Percentiles rank a stretch among this genome's conserved stretches.
Evolutionary conservation across 1,140 invertebrate genomes (phyloP).

Genomic region (Physella acuta): DNA sequence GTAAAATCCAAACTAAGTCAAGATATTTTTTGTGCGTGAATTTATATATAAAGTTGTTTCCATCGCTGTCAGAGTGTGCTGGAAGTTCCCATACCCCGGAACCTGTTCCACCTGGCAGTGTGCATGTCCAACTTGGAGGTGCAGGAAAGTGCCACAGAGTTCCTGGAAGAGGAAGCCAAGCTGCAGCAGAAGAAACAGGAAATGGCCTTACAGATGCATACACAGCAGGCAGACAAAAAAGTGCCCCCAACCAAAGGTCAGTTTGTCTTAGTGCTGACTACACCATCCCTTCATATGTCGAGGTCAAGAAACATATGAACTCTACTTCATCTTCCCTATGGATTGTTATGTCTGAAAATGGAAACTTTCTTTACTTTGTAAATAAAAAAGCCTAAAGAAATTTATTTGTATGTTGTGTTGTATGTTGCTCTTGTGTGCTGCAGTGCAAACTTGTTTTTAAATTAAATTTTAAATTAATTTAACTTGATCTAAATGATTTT

Average conservation of each 20-base stretch:
- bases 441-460: neutral
- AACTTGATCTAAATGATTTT: no score
- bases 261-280: neutral
- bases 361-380: neutral
- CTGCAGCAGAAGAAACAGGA: slow-evolving; percentile 15
- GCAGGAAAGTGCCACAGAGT: slow-evolving; percentile 39
- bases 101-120: slow-evolving; percentile 44
- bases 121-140: slow-evolving; percentile 46
- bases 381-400: no score
- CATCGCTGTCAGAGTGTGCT: slow-evolving; percentile 27
- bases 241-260: slow-evolving; percentile 46
- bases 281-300: neutral
- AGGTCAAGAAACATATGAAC: neutral
- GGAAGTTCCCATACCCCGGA: slow-evolving; percentile 30
- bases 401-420: no score
- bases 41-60: no score
- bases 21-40: no score
- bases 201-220: neutral
- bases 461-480: no score
- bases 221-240: slow-evolving; percentile 15
- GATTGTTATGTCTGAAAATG: neutral
- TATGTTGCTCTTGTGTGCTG: neutral
- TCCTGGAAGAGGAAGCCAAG: slow-evolving; percentile 28
- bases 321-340: neutral
- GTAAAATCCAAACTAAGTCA: no score